Conservation (phyloP, 2,113 vertebrate genomes). For the Eupsittula cactorum region DNA sequence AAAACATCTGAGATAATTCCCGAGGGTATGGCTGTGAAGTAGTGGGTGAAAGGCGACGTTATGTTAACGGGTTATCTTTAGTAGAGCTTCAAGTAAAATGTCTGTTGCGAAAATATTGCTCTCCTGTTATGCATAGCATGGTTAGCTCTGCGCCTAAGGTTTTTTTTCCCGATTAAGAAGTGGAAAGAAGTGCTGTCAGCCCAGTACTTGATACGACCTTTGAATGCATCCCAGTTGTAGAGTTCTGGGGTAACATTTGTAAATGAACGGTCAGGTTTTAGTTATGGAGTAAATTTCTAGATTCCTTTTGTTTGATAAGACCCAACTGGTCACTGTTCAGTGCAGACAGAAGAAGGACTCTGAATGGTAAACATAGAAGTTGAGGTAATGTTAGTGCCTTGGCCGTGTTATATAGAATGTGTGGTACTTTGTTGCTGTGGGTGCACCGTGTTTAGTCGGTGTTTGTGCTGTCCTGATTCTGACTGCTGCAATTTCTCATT, state of each 20-base stretch:
- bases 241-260: fast-evolving
- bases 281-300: too few relatives aligned
- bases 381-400: fast-evolving
- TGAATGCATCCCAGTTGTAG: fast-evolving
- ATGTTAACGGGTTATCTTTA: too few relatives aligned
- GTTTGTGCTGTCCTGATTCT: background rate
- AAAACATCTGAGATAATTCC: fast-evolving
- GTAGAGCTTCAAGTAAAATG: fast-evolving
- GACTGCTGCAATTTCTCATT: background rate
- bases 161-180: background rate
- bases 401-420: fast-evolving
- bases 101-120: fast-evolving
- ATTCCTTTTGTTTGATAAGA: background rate
- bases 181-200: background rate
- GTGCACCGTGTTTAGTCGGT: fast-evolving
- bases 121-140: fast-evolving
- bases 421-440: background rate
- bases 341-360: fast-evolving
- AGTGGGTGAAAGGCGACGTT: background rate
- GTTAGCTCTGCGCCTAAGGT: fast-evolving
- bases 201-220: background rate
- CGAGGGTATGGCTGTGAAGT: background rate
- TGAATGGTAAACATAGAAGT: background rate
- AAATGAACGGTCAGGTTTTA: background rate
- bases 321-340: fast-evolving